A percentile compares a stretch with the other conserved stretches of the same genome.
phyloP scores from a whole-genome alignment of 2,113 vertebrate genomes.

The Haemorhous mexicanus region DNA sequence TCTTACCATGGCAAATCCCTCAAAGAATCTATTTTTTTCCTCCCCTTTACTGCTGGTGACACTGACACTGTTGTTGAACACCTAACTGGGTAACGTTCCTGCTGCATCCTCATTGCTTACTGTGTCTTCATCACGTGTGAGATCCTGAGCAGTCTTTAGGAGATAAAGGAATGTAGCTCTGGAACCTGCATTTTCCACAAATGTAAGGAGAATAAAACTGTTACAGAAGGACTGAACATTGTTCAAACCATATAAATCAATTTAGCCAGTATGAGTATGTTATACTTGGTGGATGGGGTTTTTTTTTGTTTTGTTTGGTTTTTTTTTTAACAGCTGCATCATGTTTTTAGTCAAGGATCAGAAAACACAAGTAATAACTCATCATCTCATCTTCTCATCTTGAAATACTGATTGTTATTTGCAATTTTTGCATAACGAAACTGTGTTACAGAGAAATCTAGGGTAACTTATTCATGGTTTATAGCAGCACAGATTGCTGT shows the following conservation, averaged over 20 bases:
- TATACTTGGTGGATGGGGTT: not conserved
- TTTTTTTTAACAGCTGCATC: not conserved
- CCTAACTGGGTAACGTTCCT: accelerated
- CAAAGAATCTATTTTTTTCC: not conserved
- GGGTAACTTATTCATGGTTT: not conserved
- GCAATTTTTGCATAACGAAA: constrained; percentile 2
- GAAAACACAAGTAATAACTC: not conserved
- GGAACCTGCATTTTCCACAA: not conserved
- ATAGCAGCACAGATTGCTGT: not conserved
- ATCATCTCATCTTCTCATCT: not conserved
- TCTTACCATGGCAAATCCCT: not conserved
- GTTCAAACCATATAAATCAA: not conserved
- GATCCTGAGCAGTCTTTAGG: not conserved
- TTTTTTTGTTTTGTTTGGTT: not conserved
- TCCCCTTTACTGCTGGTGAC: not conserved
- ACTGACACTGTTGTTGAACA: not conserved
- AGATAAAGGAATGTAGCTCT: not conserved
- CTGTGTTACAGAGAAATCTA: not conserved
- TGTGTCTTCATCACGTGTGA: not conserved
- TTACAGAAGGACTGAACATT: not conserved
- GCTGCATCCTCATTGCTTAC: not conserved
- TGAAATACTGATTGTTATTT: not conserved
- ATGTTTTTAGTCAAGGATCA: not conserved
- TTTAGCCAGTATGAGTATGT: not conserved
- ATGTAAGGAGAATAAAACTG: not conserved